These are phyloP conservation scores for Spheniscus humboldti DNA, from an alignment of 2,797 vertebrate genomes.

Conservation along the genomic window DNA sequence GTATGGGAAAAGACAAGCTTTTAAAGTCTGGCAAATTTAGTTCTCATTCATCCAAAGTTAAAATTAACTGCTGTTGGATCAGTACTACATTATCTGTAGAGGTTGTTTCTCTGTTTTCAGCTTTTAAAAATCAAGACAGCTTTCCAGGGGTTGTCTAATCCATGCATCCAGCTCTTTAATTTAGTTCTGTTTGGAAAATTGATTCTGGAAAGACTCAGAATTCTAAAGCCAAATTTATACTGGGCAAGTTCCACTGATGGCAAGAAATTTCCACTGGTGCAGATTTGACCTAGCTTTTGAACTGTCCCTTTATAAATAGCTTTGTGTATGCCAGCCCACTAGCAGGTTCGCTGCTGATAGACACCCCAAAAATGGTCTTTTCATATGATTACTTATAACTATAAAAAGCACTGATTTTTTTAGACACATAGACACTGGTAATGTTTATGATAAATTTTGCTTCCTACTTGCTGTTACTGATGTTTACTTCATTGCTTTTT, in stretches of 20 bases:
- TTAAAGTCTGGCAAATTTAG: neutral
- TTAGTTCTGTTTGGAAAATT: neutral
- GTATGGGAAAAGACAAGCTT: neutral
- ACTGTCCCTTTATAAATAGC: neutral
- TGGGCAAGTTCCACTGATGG: neutral
- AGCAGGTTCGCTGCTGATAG: neutral
- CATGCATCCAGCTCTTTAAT: neutral
- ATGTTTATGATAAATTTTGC: neutral
- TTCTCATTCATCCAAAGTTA: neutral
- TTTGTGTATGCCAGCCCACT: neutral
- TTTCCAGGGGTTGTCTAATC: neutral
- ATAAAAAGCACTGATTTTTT: neutral
- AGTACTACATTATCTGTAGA: neutral
- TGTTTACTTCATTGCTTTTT: neutral
- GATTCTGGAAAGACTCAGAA: neutral
- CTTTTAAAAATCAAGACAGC: constrained; percentile 1
- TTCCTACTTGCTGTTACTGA: neutral
- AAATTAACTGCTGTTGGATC: constrained; percentile 27
- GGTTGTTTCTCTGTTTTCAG: neutral
- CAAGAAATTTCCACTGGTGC: neutral
- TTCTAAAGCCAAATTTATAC: neutral
- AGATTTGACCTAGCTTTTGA: neutral
- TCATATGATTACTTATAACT: neutral
- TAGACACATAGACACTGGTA: neutral
- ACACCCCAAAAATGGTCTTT: neutral